Evolutionary conservation across 2,888 invertebrate species (phyloP).

Genomic region (Euproctis similis): DNA sequence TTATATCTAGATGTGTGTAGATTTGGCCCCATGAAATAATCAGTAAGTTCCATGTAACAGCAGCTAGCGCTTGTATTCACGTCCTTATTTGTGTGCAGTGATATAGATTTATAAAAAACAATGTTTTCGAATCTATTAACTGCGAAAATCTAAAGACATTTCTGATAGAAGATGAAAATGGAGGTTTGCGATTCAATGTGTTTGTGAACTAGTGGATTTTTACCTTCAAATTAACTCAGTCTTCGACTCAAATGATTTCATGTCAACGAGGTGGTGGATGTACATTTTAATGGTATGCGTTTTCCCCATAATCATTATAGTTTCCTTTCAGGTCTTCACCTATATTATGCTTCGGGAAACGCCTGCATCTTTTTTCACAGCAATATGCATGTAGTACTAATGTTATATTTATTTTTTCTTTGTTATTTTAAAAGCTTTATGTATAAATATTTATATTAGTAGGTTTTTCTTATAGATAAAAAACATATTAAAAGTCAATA

Average conservation of each 20-base stretch:
- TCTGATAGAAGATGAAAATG: slow-evolving; percentile 2
- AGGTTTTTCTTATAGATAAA: no score
- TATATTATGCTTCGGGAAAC: neutral
- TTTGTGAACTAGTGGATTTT: slow-evolving; percentile 3
- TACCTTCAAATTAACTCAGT: slow-evolving; percentile 3
- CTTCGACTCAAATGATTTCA: slow-evolving; percentile 10
- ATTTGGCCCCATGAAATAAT: slow-evolving; percentile 54
- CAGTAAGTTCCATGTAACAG: slow-evolving; percentile 45
- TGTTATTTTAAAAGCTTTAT: no score
- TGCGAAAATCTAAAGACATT: slow-evolving; percentile 14
- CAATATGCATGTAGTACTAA: no score
- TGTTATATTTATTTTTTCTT: no score
- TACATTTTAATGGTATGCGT: slow-evolving; percentile 18
- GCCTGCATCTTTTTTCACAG: slow-evolving; percentile 1
- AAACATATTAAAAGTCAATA: no score
- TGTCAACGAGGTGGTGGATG: slow-evolving; percentile 4
- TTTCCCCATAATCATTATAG: neutral
- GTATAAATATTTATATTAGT: no score
- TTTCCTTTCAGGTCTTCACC: neutral
- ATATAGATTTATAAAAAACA: slow-evolving; percentile 11
- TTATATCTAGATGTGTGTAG: slow-evolving; percentile 50
- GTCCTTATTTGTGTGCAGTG: slow-evolving; percentile 7
- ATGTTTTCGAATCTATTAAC: slow-evolving; percentile 7
- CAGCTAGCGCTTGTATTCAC: slow-evolving; percentile 10
- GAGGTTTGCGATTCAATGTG: slow-evolving; percentile 4